phyloP scores from a whole-genome alignment of 2,888 invertebrate species.

The Amphipoea oculea region DNA sequence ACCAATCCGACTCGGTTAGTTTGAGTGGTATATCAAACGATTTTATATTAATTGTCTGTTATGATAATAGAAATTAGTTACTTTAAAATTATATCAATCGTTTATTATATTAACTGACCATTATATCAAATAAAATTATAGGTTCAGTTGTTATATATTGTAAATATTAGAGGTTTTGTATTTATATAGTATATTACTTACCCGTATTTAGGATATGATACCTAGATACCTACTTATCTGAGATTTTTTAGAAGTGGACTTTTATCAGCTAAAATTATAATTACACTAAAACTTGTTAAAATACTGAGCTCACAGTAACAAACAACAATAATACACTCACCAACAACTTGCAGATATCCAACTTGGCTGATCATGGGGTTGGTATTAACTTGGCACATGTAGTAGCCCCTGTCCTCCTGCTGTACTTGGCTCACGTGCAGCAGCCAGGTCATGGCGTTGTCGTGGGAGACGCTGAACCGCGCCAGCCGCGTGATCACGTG shows the following conservation, averaged over 20 bases:
- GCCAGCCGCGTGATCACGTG: conserved; percentile 97
- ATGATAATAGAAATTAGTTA: no score
- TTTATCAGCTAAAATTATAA: neutral
- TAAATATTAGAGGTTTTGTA: no score
- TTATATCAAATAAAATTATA: no score
- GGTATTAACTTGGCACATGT: conserved; percentile 97
- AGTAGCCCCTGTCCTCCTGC: conserved; percentile 97
- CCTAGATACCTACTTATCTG: neutral
- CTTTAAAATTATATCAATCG: no score
- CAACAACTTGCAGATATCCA: conserved; percentile 97
- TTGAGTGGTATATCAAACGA: no score
- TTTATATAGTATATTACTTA: no score
- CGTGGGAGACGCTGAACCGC: conserved; percentile 97
- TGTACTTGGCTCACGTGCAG: conserved; percentile 97
- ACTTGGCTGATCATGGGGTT: conserved; percentile 99
- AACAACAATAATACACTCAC: conserved; percentile 90
- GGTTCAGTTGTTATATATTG: no score
- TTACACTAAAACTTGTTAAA: neutral
- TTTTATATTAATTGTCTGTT: no score
- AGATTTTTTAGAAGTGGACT: neutral
- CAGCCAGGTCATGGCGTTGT: conserved; percentile 97
- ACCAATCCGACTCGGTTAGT: no score
- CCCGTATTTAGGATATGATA: neutral
- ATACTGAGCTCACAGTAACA: neutral
- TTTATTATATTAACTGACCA: no score